Evolutionary conservation across 2,113 vertebrate genomes (phyloP).

Genomic region (Diglossa brunneiventris): DNA sequence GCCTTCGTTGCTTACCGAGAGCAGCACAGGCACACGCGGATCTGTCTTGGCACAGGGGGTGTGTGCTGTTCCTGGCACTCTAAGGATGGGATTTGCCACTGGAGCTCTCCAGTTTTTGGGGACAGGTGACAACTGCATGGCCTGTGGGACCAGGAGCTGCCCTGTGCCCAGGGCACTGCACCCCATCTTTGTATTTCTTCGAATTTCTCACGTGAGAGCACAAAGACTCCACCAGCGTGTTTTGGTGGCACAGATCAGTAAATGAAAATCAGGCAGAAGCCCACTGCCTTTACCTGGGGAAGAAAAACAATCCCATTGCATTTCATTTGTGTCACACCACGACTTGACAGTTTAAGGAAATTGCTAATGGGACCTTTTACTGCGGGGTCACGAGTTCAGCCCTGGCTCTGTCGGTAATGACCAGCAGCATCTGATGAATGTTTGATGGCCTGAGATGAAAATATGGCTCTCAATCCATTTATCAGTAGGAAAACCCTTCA

Average conservation of each 20-base stretch:
- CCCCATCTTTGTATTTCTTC: neutral
- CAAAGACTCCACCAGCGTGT: neutral
- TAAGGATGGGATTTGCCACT: neutral
- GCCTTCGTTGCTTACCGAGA: neutral
- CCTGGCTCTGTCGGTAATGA: slow-evolving; percentile 49
- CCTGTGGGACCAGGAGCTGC: fast-evolving
- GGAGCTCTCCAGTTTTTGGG: fast-evolving
- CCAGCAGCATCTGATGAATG: slow-evolving; percentile 55
- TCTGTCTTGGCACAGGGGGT: fast-evolving
- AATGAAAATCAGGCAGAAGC: neutral
- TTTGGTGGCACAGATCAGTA: neutral
- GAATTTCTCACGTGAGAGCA: fast-evolving
- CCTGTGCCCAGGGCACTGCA: neutral
- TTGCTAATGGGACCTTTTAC: slow-evolving; percentile 62
- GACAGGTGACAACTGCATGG: fast-evolving
- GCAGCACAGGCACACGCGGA: neutral
- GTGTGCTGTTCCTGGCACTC: neutral
- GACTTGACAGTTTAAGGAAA: slow-evolving; percentile 58
- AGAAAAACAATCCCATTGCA: neutral
- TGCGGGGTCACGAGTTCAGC: slow-evolving; percentile 58
- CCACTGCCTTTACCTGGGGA: neutral
- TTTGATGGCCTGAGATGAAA: slow-evolving; percentile 65
- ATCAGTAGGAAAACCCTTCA: slow-evolving; percentile 51
- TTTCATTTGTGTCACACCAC: slow-evolving; percentile 5
- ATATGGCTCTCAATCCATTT: slow-evolving; percentile 46